Conservation (phyloP, 2,797 vertebrate genomes). For the Diplodus puntazzo region DNA sequence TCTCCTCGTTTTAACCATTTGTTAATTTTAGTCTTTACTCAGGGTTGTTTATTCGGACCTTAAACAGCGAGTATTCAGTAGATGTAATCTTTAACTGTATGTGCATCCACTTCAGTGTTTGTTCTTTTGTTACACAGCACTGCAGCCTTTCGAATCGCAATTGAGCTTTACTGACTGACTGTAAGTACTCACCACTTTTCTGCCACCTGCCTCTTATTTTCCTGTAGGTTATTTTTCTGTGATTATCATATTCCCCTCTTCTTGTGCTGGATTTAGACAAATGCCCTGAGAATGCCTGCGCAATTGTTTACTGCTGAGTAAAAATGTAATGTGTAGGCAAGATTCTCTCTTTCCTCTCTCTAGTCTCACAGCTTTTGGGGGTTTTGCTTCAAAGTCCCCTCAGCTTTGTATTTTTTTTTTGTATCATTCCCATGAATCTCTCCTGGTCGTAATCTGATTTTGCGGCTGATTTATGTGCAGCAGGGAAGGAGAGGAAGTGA, state of each 20-base stretch:
- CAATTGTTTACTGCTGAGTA: conserved; percentile 55
- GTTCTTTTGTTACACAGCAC: conserved; percentile 7
- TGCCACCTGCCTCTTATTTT: conserved; percentile 38
- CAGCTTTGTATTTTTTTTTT: conserved; percentile 48
- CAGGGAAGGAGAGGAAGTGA: conserved; percentile 55
- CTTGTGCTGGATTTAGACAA: conserved; percentile 55
- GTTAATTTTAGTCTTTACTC: no score
- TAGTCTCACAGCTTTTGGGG: conserved; percentile 52
- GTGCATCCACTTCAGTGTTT: neutral
- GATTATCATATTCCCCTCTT: conserved; percentile 57
- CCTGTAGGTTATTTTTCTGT: conserved; percentile 42
- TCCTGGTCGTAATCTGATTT: conserved; percentile 77
- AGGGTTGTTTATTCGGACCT: neutral
- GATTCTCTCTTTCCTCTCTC: conserved; percentile 37
- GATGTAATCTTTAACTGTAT: conserved; percentile 3
- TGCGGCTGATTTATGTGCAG: conserved; percentile 66
- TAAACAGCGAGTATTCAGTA: neutral
- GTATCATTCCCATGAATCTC: conserved; percentile 74
- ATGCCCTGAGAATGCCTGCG: conserved; percentile 46
- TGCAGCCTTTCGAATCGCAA: conserved; percentile 15
- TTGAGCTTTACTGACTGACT: conserved; percentile 26
- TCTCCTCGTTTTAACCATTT: conserved; percentile 16
- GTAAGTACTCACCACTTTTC: conserved; percentile 9
- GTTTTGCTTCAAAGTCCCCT: conserved; percentile 65
- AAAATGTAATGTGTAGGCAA: conserved; percentile 52